Evolutionary conservation across 2,113 vertebrate species (phyloP).

Genomic region (Rhabdomys dilectus): DNA sequence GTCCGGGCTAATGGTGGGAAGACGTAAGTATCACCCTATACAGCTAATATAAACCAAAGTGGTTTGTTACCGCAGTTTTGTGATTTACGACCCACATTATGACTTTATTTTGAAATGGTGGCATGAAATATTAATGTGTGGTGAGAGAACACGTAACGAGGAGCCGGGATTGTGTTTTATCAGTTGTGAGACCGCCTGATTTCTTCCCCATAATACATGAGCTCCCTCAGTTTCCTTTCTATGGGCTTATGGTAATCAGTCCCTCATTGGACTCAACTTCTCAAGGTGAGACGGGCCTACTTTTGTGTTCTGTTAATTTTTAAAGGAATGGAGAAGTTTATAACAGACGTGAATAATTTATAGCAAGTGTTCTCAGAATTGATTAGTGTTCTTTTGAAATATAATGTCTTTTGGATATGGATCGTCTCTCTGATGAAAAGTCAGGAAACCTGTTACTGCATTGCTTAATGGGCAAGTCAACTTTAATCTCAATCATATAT

Average conservation of each 20-base stretch:
- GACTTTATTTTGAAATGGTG: slow-evolving; percentile 88
- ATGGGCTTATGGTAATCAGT: slow-evolving; percentile 48
- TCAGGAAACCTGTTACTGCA: slow-evolving; percentile 76
- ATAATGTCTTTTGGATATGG: slow-evolving; percentile 82
- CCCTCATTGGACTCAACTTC: slow-evolving; percentile 58
- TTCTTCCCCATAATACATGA: slow-evolving; percentile 73
- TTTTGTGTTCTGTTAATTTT: slow-evolving; percentile 65
- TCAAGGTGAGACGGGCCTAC: slow-evolving; percentile 70
- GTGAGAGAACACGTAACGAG: slow-evolving; percentile 81
- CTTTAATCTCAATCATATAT: slow-evolving; percentile 78
- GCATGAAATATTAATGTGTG: slow-evolving; percentile 90
- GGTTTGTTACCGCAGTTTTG: slow-evolving; percentile 84
- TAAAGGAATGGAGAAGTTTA: slow-evolving; percentile 84
- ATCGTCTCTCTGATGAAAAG: slow-evolving; percentile 84
- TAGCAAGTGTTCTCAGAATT: slow-evolving; percentile 84
- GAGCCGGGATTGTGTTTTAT: slow-evolving; percentile 75
- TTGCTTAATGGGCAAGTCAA: slow-evolving; percentile 80
- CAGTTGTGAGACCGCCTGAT: slow-evolving; percentile 62
- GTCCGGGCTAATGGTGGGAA: slow-evolving; percentile 86
- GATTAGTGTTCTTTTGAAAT: slow-evolving; percentile 85
- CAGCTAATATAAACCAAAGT: slow-evolving; percentile 85
- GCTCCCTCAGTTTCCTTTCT: slow-evolving; percentile 3
- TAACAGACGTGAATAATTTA: slow-evolving; percentile 88
- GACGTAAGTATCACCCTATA: slow-evolving; percentile 77
- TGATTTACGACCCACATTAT: slow-evolving; percentile 90